phyloP scores from a whole-genome alignment of 1,140 invertebrate species.

The Coptotermes formosanus region DNA sequence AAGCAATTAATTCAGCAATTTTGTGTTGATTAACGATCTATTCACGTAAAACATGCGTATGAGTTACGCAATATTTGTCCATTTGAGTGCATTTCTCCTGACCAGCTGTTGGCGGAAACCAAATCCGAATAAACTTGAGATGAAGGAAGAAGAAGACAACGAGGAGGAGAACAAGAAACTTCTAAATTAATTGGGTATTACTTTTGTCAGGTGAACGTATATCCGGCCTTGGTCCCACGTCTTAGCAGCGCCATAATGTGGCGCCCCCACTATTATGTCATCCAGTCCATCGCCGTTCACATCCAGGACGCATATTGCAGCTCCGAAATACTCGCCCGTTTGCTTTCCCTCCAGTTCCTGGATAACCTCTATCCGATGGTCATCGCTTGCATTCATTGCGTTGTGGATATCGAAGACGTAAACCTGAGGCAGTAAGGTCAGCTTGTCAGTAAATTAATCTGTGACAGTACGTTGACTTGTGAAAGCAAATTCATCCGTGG shows the following conservation, averaged over 20 bases:
- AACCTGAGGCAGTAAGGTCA: neutral
- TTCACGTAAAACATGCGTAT: too few relatives aligned
- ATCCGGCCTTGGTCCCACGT: conserved; percentile 44
- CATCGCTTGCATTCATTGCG: neutral
- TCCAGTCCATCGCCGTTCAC: conserved; percentile 90
- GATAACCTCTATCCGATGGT: neutral
- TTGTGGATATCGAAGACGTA: conserved; percentile 6
- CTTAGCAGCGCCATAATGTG: conserved; percentile 84
- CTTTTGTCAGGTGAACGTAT: neutral
- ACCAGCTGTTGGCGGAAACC: too few relatives aligned
- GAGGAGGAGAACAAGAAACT: too few relatives aligned
- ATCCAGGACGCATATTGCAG: conserved; percentile 81
- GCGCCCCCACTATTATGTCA: conserved; percentile 92
- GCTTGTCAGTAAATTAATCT: neutral
- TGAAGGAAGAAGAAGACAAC: too few relatives aligned
- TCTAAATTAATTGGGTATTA: too few relatives aligned
- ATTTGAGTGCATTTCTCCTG: too few relatives aligned
- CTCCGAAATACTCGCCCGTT: conserved; percentile 95
- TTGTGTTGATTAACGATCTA: too few relatives aligned
- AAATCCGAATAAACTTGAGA: too few relatives aligned
- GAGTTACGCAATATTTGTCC: too few relatives aligned
- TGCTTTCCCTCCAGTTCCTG: conserved; percentile 80
- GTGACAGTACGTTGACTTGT: neutral
- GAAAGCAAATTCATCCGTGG: too few relatives aligned
- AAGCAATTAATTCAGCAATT: too few relatives aligned